Evolutionary conservation across 1,140 invertebrate species (phyloP).

Genomic region (Probaryconus sp.): DNA sequence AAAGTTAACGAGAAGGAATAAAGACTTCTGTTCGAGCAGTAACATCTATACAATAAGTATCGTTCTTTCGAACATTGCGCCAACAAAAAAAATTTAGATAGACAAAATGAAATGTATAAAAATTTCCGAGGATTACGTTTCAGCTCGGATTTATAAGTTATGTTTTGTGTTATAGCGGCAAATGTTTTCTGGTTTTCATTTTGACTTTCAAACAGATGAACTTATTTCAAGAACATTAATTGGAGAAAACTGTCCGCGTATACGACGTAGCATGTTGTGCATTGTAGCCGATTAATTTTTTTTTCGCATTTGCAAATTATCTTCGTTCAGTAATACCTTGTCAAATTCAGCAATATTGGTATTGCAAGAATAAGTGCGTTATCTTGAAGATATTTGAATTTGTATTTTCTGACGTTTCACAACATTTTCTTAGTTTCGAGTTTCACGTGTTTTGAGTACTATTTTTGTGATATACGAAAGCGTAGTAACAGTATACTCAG

Average conservation of each 20-base stretch:
- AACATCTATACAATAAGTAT: slow-evolving; percentile 53
- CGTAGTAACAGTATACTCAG: slow-evolving; percentile 44
- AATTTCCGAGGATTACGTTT: slow-evolving; percentile 18
- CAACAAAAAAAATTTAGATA: slow-evolving; percentile 34
- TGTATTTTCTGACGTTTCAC: slow-evolving; percentile 53
- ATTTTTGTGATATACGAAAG: slow-evolving; percentile 61
- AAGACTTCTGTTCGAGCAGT: slow-evolving; percentile 67
- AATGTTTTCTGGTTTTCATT: slow-evolving; percentile 38
- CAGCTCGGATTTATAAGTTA: slow-evolving; percentile 13
- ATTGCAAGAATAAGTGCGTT: slow-evolving; percentile 49
- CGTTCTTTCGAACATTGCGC: slow-evolving; percentile 42
- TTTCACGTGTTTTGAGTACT: slow-evolving; percentile 48
- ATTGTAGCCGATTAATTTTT: no score
- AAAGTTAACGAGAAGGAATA: slow-evolving; percentile 22
- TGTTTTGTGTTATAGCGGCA: slow-evolving; percentile 30
- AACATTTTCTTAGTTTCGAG: slow-evolving; percentile 18
- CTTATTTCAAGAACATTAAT: no score
- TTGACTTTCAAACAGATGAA: slow-evolving; percentile 25
- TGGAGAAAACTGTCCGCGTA: slow-evolving; percentile 27
- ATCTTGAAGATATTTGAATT: slow-evolving; percentile 52
- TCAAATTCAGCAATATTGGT: slow-evolving; percentile 23
- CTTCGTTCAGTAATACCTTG: slow-evolving; percentile 11
- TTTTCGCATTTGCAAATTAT: no score
- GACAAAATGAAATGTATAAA: slow-evolving; percentile 33
- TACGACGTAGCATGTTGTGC: no score